Evolutionary conservation across 2,888 invertebrate species (phyloP).

Genomic region (Anticlea derivata): DNA sequence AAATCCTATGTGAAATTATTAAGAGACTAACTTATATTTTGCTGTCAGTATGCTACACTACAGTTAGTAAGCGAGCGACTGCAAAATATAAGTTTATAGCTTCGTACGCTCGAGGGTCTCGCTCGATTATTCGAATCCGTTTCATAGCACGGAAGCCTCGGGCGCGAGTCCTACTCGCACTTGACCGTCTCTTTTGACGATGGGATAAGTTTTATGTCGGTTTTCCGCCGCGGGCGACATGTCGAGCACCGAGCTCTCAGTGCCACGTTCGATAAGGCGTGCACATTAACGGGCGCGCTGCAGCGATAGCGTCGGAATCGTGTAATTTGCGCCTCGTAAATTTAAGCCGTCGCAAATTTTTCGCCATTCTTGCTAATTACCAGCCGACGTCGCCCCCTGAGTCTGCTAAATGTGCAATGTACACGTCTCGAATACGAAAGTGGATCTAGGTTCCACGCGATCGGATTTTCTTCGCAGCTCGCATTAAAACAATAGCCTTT

Average conservation of each 20-base stretch:
- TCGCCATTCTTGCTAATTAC: slow-evolving; percentile 82
- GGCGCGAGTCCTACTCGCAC: no score
- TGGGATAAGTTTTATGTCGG: slow-evolving; percentile 62
- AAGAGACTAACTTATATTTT: no score
- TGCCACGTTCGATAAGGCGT: slow-evolving; percentile 74
- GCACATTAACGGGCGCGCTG: slow-evolving; percentile 77
- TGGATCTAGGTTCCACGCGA: slow-evolving; percentile 60
- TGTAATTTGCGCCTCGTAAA: slow-evolving; percentile 84
- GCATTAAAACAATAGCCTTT: slow-evolving; percentile 75
- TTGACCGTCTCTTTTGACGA: slow-evolving; percentile 56
- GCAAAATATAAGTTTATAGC: no score
- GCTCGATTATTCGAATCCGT: no score
- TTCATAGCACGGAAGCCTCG: no score
- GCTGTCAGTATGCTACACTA: no score
- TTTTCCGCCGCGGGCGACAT: slow-evolving; percentile 42
- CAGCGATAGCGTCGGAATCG: slow-evolving; percentile 78
- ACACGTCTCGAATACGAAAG: slow-evolving; percentile 78
- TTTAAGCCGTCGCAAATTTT: slow-evolving; percentile 83
- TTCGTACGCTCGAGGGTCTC: no score
- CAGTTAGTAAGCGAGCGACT: no score
- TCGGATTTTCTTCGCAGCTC: slow-evolving; percentile 62
- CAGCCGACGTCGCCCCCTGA: slow-evolving; percentile 76
- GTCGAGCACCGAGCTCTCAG: slow-evolving; percentile 43
- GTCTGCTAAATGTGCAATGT: slow-evolving; percentile 78
- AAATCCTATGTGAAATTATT: no score